phyloP scores from a whole-genome alignment of 2,113 vertebrate species.

The Montifringilla adamsi region DNA sequence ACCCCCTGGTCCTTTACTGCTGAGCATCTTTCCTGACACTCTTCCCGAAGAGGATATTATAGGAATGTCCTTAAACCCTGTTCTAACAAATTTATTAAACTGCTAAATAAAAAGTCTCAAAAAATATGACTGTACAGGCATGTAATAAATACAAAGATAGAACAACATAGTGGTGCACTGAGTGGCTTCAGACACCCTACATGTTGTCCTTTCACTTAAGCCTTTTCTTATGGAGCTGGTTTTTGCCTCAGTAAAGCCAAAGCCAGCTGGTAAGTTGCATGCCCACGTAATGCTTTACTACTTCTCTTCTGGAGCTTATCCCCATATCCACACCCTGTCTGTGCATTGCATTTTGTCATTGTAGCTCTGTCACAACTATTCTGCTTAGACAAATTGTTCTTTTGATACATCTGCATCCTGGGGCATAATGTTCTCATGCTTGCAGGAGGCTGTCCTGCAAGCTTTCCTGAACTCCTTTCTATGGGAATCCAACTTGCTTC shows the following conservation, averaged over 20 bases:
- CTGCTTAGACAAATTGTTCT: neutral
- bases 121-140: neutral
- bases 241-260: neutral
- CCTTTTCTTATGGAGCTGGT: neutral
- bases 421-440: neutral
- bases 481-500: neutral
- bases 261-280: neutral
- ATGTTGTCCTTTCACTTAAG: neutral
- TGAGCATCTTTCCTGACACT: neutral
- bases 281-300: neutral
- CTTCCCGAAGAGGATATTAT: neutral
- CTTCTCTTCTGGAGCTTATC: neutral
- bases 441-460: neutral
- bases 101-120: neutral
- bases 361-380: neutral
- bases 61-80: neutral
- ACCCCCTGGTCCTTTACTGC: neutral
- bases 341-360: neutral
- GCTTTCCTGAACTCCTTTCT: neutral
- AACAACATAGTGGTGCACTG: neutral
- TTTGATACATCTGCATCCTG: fast-evolving
- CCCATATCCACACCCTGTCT: neutral
- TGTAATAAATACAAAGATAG: neutral
- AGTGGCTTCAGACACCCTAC: neutral
- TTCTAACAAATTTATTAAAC: neutral